phyloP scores from a whole-genome alignment of 2,113 vertebrate genomes.

The Carettochelys insculpta region DNA sequence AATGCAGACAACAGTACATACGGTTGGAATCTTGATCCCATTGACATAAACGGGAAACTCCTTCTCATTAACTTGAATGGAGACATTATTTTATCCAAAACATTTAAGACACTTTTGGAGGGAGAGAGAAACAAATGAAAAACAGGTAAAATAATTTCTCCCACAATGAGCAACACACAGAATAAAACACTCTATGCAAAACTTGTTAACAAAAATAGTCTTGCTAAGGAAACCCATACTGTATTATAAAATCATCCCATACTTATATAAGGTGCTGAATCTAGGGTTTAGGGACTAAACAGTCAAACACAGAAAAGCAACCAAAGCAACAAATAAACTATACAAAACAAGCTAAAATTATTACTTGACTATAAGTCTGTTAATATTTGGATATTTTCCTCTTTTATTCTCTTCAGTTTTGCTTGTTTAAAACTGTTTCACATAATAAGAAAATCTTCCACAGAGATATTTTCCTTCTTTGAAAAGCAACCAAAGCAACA shows the following conservation, averaged over 20 bases:
- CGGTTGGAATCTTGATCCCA: background rate
- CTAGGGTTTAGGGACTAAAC: background rate
- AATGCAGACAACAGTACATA: background rate
- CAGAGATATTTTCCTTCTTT: background rate
- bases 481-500: background rate
- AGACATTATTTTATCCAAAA: background rate
- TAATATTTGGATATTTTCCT: background rate
- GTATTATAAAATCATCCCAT: background rate
- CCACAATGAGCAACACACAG: background rate
- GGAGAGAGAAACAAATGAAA: background rate
- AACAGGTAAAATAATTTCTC: background rate
- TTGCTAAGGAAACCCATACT: background rate
- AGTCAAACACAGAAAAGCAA: background rate
- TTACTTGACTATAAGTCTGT: background rate
- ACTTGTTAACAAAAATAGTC: background rate
- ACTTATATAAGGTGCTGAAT: background rate
- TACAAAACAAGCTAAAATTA: background rate
- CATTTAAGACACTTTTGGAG: slow-evolving; percentile 2
- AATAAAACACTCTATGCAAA: background rate
- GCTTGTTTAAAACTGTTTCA: background rate
- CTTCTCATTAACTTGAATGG: background rate
- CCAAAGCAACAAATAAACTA: background rate
- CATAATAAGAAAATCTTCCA: background rate
- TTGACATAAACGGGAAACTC: background rate
- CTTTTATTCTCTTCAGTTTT: background rate